Percentiles rank a stretch among this genome's conserved stretches.
These are phyloP conservation scores for Engraulis encrasicolus DNA, from an alignment of 2,113 vertebrate species.

Conservation along the genomic window DNA sequence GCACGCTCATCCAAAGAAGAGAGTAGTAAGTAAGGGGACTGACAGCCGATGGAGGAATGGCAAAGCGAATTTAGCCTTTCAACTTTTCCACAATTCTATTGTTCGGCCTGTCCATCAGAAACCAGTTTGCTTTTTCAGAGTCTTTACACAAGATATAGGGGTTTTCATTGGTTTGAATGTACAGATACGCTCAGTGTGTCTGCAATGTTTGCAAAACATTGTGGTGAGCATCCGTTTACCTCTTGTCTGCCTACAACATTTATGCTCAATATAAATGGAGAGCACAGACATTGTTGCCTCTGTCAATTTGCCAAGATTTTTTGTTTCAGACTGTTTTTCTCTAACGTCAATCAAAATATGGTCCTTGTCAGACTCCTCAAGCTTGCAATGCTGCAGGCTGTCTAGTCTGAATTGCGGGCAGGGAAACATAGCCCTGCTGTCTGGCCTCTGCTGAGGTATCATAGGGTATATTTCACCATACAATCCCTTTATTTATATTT, in stretches of 20 bases:
- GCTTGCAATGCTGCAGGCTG: constrained; percentile 52
- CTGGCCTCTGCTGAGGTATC: constrained; percentile 71
- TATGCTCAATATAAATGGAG: constrained; percentile 30
- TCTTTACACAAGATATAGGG: no score
- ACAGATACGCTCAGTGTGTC: not conserved
- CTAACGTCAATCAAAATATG: constrained; percentile 30
- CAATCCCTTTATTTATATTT: constrained; percentile 80
- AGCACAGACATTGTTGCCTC: not conserved
- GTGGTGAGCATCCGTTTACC: not conserved
- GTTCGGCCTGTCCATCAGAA: no score
- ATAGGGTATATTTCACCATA: constrained; percentile 77
- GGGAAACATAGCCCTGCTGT: constrained; percentile 69
- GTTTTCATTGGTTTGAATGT: not conserved
- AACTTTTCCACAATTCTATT: no score
- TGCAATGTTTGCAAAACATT: not conserved
- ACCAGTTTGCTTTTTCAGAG: no score
- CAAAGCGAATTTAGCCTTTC: no score
- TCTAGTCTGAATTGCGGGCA: constrained; percentile 72
- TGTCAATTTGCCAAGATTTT: not conserved
- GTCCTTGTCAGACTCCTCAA: not conserved
- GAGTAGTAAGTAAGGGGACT: no score
- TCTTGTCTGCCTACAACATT: constrained; percentile 22
- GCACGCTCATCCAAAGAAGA: no score
- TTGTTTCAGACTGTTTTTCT: constrained; percentile 3
- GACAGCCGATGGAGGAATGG: no score